Percentiles rank a stretch among this genome's conserved stretches.
phyloP scores from a whole-genome alignment of 2,888 invertebrate genomes.

The Halocaridina rubra region DNA sequence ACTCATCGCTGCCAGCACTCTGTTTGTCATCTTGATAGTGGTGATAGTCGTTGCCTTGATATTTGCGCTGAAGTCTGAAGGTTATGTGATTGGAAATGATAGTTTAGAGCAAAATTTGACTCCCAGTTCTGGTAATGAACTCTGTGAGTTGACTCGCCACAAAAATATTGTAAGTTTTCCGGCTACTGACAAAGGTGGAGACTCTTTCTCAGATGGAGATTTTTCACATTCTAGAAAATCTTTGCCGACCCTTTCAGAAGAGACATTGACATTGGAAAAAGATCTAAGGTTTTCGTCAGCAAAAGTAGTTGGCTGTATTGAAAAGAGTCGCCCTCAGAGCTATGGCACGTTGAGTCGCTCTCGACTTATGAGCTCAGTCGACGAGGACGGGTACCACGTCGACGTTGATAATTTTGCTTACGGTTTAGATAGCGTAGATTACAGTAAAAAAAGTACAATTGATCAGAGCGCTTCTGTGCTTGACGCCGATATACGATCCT shows the following conservation, averaged over 20 bases:
- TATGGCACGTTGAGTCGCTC: constrained; percentile 56
- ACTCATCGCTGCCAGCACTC: constrained; percentile 15
- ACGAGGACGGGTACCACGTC: constrained; percentile 60
- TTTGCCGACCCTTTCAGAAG: not conserved
- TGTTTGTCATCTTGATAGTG: constrained; percentile 34
- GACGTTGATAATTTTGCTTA: constrained; percentile 55
- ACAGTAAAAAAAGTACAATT: not conserved
- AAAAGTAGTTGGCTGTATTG: not conserved
- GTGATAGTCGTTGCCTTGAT: constrained; percentile 23
- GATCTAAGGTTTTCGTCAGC: not conserved
- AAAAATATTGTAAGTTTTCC: not conserved
- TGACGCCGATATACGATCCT: not conserved
- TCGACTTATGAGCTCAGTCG: constrained; percentile 47
- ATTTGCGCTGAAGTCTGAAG: constrained; percentile 14
- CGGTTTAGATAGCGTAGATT: not conserved
- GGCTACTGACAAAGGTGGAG: not conserved
- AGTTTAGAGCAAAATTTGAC: not conserved
- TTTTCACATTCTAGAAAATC: not conserved
- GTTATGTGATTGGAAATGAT: constrained; percentile 19
- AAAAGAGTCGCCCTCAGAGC: constrained; percentile 7
- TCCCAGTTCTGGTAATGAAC: not conserved
- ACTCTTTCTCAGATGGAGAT: not conserved
- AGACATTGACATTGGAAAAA: not conserved
- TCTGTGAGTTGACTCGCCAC: constrained; percentile 24
- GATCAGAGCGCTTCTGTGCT: not conserved